Evolutionary conservation across 2,113 vertebrate genomes (phyloP).

Genomic region (Chloropsis hardwickii): DNA sequence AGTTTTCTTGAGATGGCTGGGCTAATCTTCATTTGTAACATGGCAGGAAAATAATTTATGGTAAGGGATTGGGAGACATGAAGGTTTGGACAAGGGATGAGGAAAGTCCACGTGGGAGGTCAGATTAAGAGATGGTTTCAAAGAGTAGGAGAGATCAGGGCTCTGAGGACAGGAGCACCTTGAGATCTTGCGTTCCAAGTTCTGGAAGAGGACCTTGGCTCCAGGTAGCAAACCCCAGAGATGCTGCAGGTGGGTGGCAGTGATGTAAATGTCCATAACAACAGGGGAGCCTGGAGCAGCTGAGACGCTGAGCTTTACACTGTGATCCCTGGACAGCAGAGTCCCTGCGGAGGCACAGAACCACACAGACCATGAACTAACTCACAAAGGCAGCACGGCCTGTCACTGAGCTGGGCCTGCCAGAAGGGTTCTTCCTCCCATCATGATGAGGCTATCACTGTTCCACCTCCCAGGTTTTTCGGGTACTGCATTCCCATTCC

Average conservation of each 20-base stretch:
- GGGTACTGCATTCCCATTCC: background rate
- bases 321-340: constrained; percentile 34
- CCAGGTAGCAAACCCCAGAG: constrained; percentile 78
- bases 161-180: constrained; percentile 33
- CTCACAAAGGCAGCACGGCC: background rate
- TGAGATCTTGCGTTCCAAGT: constrained; percentile 76
- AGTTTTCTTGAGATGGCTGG: background rate
- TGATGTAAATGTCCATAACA: constrained; percentile 74
- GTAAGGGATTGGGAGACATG: background rate
- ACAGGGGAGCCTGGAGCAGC: background rate
- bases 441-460: background rate
- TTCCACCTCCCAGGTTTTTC: background rate
- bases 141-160: background rate
- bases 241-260: constrained; percentile 66
- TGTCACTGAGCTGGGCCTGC: background rate
- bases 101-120: background rate
- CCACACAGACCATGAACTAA: background rate
- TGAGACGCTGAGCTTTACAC: constrained; percentile 72
- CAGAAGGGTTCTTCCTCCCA: background rate
- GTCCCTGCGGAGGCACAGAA: constrained; percentile 8
- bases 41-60: background rate
- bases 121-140: background rate
- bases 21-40: background rate
- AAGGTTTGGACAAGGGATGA: background rate
- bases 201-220: constrained; percentile 74